Conservation (phyloP, 2,888 invertebrate species). For the Rhimphoctona megacephalus region DNA sequence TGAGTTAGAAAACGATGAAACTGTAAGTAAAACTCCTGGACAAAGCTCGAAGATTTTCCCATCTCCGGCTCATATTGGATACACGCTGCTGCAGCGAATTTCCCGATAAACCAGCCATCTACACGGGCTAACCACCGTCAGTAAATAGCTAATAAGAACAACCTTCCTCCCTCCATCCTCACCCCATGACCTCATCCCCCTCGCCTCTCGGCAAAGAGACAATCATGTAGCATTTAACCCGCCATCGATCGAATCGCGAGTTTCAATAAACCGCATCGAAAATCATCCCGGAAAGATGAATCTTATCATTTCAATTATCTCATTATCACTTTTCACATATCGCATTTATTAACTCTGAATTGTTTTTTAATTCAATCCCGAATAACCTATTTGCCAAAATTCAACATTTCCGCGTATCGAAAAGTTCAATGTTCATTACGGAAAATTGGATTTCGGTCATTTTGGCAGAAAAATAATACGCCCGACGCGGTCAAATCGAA, state of each 20-base stretch:
- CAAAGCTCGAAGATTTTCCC: not conserved
- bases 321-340: not conserved
- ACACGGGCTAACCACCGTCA: not conserved
- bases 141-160: constrained; percentile 58
- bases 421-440: not conserved
- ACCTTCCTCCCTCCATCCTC: constrained; percentile 6
- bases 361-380: constrained; percentile 3
- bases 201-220: constrained; percentile 73
- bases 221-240: constrained; percentile 74
- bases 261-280: not conserved
- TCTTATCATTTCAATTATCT: not conserved
- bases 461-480: constrained; percentile 13
- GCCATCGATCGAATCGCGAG: constrained; percentile 52
- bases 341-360: too few relatives aligned
- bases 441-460: constrained; percentile 14
- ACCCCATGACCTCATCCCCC: constrained; percentile 2
- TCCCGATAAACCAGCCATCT: constrained; percentile 1
- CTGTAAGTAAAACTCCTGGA: constrained; percentile 12
- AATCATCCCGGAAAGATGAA: not conserved
- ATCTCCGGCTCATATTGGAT: not conserved
- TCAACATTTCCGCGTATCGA: constrained; percentile 8
- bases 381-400: constrained; percentile 13
- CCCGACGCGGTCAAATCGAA: constrained; percentile 21
- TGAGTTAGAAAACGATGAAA: constrained; percentile 71
- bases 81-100: not conserved